Conservation (phyloP, 2,797 vertebrate genomes). For the Carapus acus region DNA sequence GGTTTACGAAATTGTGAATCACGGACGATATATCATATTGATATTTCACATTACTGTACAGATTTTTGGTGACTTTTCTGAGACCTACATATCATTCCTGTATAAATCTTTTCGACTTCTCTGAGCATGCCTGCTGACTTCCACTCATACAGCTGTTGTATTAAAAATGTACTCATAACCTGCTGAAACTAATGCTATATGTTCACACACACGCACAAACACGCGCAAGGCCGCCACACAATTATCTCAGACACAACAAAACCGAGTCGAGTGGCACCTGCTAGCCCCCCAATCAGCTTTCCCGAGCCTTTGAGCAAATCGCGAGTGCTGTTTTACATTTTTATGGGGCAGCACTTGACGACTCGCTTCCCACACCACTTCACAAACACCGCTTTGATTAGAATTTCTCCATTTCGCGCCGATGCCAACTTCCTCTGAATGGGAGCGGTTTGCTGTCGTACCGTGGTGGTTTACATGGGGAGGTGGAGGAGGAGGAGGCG, state of each 20-base stretch:
- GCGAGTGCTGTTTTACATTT: conserved; percentile 17
- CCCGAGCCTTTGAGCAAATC: conserved; percentile 8
- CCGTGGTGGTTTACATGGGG: conserved; percentile 48
- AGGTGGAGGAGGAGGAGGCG: too few relatives aligned
- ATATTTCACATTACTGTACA: conserved; percentile 75
- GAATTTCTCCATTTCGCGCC: conserved; percentile 34
- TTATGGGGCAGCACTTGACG: conserved; percentile 8
- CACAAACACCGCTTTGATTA: conserved; percentile 21
- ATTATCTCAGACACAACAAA: conserved; percentile 13
- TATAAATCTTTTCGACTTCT: conserved; percentile 30
- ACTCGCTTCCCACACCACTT: conserved; percentile 12
- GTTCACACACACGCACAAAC: too few relatives aligned
- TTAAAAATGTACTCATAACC: conserved; percentile 19
- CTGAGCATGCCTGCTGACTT: conserved; percentile 51
- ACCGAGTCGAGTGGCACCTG: neutral
- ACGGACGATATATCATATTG: conserved; percentile 81
- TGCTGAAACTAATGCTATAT: too few relatives aligned
- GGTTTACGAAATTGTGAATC: conserved; percentile 72
- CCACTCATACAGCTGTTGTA: conserved; percentile 1
- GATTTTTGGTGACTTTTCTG: conserved; percentile 58
- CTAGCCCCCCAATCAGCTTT: conserved; percentile 12
- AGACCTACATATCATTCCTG: conserved; percentile 45
- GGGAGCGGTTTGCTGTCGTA: conserved; percentile 59
- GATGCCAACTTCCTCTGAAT: conserved; percentile 25
- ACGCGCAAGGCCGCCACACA: neutral